Evolutionary conservation across 2,888 invertebrate species (phyloP).

Genomic region (Pandemis corylana): DNA sequence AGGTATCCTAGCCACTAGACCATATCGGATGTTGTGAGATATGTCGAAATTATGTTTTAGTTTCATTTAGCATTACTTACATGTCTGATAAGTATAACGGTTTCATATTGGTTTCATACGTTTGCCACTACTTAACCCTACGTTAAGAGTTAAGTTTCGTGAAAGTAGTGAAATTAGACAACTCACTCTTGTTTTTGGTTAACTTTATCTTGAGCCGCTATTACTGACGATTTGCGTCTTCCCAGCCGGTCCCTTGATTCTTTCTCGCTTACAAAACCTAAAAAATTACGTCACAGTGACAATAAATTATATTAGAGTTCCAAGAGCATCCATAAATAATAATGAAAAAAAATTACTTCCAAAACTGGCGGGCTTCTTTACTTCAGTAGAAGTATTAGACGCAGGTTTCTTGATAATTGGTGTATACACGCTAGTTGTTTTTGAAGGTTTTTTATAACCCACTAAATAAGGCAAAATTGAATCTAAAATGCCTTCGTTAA

Average conservation of each 20-base stretch:
- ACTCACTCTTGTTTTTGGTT: slow-evolving; percentile 82
- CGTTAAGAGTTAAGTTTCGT: too few species aligned
- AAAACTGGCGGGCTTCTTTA: slow-evolving; percentile 82
- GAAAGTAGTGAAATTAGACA: slow-evolving; percentile 11
- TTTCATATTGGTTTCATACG: background rate
- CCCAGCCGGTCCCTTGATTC: slow-evolving; percentile 78
- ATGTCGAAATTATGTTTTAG: slow-evolving; percentile 40
- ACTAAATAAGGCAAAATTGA: slow-evolving; percentile 92
- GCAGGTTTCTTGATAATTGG: slow-evolving; percentile 83
- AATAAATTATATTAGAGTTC: too few species aligned
- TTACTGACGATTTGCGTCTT: slow-evolving; percentile 77
- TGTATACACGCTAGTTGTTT: slow-evolving; percentile 81
- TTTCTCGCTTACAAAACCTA: slow-evolving; percentile 75
- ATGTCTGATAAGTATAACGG: too few species aligned
- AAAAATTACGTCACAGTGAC: slow-evolving; percentile 31
- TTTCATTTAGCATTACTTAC: background rate
- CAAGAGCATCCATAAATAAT: slow-evolving; percentile 40
- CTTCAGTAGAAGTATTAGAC: slow-evolving; percentile 63
- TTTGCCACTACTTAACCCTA: too few species aligned
- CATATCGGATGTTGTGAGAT: slow-evolving; percentile 75
- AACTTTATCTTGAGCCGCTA: slow-evolving; percentile 68
- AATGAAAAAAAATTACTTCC: slow-evolving; percentile 65
- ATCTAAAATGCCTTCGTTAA: slow-evolving; percentile 93
- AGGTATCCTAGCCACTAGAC: slow-evolving; percentile 87
- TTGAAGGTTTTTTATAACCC: slow-evolving; percentile 81